These are phyloP conservation scores for Donacobius atricapilla DNA, from an alignment of 2,113 vertebrate species.

Conservation along the genomic window DNA sequence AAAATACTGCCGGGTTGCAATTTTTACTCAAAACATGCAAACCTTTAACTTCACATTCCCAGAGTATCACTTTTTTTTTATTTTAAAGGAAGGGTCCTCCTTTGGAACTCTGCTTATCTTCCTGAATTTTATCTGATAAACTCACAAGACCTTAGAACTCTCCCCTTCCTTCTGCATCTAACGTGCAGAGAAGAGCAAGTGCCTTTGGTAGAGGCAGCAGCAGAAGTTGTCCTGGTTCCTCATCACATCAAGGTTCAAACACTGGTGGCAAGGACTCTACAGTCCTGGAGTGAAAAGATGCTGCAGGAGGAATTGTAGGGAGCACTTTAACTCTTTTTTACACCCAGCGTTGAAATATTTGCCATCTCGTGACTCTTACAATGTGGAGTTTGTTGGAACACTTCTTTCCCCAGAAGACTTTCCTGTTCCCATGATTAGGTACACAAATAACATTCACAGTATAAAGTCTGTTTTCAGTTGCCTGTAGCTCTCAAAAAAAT, in stretches of 20 bases:
- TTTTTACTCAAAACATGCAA: neutral
- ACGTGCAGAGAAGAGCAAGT: neutral
- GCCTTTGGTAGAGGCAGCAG: neutral
- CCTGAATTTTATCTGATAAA: neutral
- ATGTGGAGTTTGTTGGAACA: neutral
- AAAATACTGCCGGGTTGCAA: neutral
- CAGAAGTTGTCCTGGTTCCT: neutral
- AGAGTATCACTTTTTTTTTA: neutral
- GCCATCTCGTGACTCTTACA: neutral
- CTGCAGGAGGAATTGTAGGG: neutral
- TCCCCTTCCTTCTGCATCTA: neutral
- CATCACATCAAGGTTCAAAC: neutral
- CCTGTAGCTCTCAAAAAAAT: neutral
- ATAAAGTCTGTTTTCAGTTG: slow-evolving; percentile 2
- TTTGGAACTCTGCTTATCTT: neutral
- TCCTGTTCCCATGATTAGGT: neutral
- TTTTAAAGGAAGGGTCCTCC: neutral
- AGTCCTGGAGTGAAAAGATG: neutral
- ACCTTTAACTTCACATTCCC: neutral
- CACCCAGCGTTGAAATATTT: neutral
- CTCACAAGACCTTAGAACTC: neutral
- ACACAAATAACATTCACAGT: neutral
- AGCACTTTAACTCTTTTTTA: neutral
- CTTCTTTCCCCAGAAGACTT: neutral
- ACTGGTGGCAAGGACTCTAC: neutral